These are phyloP conservation scores for Armadillidium nasatum DNA, from an alignment of 1,140 invertebrate species.

Conservation along the genomic window DNA sequence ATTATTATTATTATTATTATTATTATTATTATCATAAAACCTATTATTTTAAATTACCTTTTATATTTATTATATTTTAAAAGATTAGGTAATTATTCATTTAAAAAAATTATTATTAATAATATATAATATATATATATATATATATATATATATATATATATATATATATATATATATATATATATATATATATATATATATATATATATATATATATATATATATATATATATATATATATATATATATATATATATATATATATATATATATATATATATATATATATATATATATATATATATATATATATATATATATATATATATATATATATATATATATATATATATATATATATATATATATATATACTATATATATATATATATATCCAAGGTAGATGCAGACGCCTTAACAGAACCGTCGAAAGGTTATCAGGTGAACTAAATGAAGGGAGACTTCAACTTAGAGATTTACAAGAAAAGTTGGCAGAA, in stretches of 20 bases:
- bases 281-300: conserved; percentile 1
- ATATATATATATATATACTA: conserved; percentile 15
- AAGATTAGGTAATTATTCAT: too few relatives aligned
- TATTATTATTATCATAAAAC: too few relatives aligned
- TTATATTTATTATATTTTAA: too few relatives aligned
- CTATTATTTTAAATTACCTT: too few relatives aligned
- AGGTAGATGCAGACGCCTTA: conserved; percentile 14
- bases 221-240: neutral
- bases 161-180: conserved; percentile 3
- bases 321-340: conserved; percentile 26
- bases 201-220: neutral
- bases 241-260: conserved; percentile 18
- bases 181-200: neutral
- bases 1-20: too few relatives aligned
- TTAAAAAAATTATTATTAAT: too few relatives aligned
- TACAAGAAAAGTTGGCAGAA: conserved; percentile 15
- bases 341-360: conserved; percentile 17
- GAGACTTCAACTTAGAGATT: conserved; percentile 14
- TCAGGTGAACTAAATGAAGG: conserved; percentile 17
- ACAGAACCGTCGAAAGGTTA: conserved; percentile 12
- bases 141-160: neutral
- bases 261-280: neutral
- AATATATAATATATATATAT: neutral
- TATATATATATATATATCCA: conserved; percentile 17
- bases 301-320: conserved; percentile 21